Base-by-base conservation (phyloP, 2,113 vertebrate species). In the Salvelinus fontinalis region DNA sequence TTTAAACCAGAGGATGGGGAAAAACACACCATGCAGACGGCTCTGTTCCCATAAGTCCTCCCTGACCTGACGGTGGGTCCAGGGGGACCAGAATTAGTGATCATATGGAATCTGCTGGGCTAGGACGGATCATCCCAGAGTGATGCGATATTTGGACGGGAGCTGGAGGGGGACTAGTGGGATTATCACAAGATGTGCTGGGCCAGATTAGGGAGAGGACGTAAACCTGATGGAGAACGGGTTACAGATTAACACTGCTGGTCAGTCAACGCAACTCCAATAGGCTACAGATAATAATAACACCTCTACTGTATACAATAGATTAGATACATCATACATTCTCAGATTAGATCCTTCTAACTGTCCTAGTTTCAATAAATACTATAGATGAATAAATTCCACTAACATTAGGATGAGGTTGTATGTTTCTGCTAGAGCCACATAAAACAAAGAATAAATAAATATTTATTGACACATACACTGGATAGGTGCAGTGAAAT, bases 131-230 rank as follows among this genome's bases (percentile, higher is more conserved):
- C 79, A 92, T 91, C 90, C 84, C 71, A 72, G 81, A 83, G 83
- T 90, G 83, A 92, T 91, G 85, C 87, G 88, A 87, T 91, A 89
- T 92, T 92, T 90, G 78, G 86, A 87, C 72, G 44, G 80, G 83
- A n/a, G n/a, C 73, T 86, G 75, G 84, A 44, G 39, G 71, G 74
- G 77, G 73, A 34, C 82, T 80, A 83, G 74, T 68, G 31, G 71
- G 80, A 85, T 92, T 89, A 93, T 91, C 87, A 85, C 79, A 81
- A 72, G 81, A 85, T 81, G 79, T 83, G 83, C 79, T 27, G 24
- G 54, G 75, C 74, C 75, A 85, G 89, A 92, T 92, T 92, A 44
- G 67, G 18, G 16, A 44, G 27, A 29, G 31, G 31, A 22, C 31
- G 6, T 69, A 44, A 34, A n/a, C 14, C 20, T 69, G 67, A 29